These are phyloP conservation scores for Parthenolecanium corni DNA, from an alignment of 2,888 invertebrate genomes.

Conservation along the genomic window DNA sequence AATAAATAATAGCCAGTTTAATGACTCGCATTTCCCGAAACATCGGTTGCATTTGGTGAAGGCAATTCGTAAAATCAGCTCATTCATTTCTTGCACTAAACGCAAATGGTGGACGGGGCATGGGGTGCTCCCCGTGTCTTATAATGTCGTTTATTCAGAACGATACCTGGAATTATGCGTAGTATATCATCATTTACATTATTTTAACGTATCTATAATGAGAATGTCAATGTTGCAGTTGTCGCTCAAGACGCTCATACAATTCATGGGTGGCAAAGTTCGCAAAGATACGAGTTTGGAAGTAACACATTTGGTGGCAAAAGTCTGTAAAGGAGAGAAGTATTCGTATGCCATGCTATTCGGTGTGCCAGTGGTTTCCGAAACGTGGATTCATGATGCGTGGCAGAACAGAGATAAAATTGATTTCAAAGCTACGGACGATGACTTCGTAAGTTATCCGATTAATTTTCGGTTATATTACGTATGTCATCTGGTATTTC, in stretches of 20 bases:
- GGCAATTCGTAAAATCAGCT: no score
- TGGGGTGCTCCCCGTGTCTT: no score
- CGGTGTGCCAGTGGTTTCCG: slow-evolving; percentile 74
- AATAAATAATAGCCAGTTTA: no score
- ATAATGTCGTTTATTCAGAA: no score
- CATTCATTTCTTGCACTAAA: no score
- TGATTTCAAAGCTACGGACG: slow-evolving; percentile 56
- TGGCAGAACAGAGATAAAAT: slow-evolving; percentile 69
- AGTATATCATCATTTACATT: no score
- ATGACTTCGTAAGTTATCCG: slow-evolving; percentile 38
- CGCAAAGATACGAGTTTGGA: slow-evolving; percentile 77
- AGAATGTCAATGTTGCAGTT: slow-evolving; percentile 47
- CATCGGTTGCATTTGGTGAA: no score
- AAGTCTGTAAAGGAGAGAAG: slow-evolving; percentile 77
- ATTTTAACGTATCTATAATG: no score
- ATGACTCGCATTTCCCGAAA: no score
- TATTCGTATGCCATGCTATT: slow-evolving; percentile 87
- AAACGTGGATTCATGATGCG: slow-evolving; percentile 74
- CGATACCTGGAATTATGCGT: no score
- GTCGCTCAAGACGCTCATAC: slow-evolving; percentile 74
- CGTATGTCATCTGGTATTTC: background rate
- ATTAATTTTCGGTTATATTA: background rate
- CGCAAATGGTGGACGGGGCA: no score
- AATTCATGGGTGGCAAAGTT: slow-evolving; percentile 93
- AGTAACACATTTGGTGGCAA: slow-evolving; percentile 88